These are phyloP conservation scores for Rhyacichthys aspro DNA, from an alignment of 2,797 vertebrate genomes.

Conservation along the genomic window DNA sequence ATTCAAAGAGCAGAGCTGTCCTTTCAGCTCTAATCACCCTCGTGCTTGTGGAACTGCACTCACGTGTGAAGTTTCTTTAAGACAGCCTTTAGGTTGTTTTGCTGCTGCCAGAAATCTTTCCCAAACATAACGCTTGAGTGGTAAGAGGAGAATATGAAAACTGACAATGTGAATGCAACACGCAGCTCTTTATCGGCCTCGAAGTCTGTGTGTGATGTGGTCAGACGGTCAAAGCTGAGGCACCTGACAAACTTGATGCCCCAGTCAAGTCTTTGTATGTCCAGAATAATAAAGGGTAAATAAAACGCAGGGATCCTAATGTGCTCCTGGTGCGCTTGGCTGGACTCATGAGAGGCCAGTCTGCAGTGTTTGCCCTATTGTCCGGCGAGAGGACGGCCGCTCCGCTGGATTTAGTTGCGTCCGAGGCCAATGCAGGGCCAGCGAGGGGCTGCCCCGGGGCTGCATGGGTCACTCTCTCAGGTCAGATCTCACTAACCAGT, in stretches of 20 bases:
- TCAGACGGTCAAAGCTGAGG: slow-evolving; percentile 64
- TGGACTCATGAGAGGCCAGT: slow-evolving; percentile 79
- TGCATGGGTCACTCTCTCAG: slow-evolving; percentile 84
- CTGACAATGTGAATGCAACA: slow-evolving; percentile 71
- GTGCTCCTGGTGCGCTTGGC: slow-evolving; percentile 90
- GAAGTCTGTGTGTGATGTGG: slow-evolving; percentile 61
- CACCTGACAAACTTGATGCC: slow-evolving; percentile 81
- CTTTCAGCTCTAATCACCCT: slow-evolving; percentile 57
- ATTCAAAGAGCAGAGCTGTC: slow-evolving; percentile 38
- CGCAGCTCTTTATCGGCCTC: slow-evolving; percentile 43
- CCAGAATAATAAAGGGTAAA: slow-evolving; percentile 78
- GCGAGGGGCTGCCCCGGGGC: slow-evolving; percentile 83
- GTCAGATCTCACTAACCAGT: slow-evolving; percentile 89
- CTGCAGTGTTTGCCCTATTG: slow-evolving; percentile 83
- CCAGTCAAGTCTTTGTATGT: slow-evolving; percentile 73
- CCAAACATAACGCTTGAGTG: slow-evolving; percentile 73
- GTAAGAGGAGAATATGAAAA: slow-evolving; percentile 63
- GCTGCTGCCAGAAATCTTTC: slow-evolving; percentile 36
- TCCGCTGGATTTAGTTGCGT: slow-evolving; percentile 78
- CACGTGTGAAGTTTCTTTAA: slow-evolving; percentile 55
- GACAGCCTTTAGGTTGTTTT: slow-evolving; percentile 49
- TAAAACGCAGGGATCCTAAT: slow-evolving; percentile 85
- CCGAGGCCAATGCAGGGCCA: slow-evolving; percentile 71
- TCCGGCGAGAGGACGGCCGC: slow-evolving; percentile 76
- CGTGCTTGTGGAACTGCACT: slow-evolving; percentile 40